Conservation (phyloP, 2,797 vertebrate genomes). For the Borostomias antarcticus region DNA sequence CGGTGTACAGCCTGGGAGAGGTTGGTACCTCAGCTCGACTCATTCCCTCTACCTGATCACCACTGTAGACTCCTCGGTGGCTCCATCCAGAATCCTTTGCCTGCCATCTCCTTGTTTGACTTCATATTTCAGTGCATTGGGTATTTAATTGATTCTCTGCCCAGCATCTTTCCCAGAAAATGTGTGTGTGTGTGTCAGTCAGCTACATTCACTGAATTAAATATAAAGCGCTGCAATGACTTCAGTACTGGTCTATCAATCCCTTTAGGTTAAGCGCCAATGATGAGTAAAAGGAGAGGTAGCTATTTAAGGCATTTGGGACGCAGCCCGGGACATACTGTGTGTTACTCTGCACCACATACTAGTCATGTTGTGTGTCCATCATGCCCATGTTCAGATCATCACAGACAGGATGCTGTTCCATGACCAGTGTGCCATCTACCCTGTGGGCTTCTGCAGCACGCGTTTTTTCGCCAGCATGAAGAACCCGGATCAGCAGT, state of each 20-base stretch:
- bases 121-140: too few species aligned
- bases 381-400: too few species aligned
- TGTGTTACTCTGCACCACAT: too few species aligned
- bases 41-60: too few species aligned
- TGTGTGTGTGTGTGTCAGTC: too few species aligned
- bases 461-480: slow-evolving; percentile 86
- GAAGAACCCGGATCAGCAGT: slow-evolving; percentile 82
- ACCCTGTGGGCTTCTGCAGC: slow-evolving; percentile 91
- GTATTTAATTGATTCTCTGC: too few species aligned
- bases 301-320: slow-evolving; percentile 2
- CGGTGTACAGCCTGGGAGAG: slow-evolving; percentile 91
- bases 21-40: slow-evolving; percentile 60
- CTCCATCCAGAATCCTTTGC: too few species aligned
- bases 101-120: too few species aligned
- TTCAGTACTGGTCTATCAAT: too few species aligned
- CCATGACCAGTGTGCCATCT: slow-evolving; percentile 85
- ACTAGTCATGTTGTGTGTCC: too few species aligned
- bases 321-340: too few species aligned
- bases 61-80: not conserved
- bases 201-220: not conserved
- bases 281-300: too few species aligned
- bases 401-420: slow-evolving; percentile 84
- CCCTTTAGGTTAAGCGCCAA: not conserved
- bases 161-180: not conserved
- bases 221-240: not conserved